Conservation (phyloP, 2,888 invertebrate species). For the Eupelmus urozonus region DNA sequence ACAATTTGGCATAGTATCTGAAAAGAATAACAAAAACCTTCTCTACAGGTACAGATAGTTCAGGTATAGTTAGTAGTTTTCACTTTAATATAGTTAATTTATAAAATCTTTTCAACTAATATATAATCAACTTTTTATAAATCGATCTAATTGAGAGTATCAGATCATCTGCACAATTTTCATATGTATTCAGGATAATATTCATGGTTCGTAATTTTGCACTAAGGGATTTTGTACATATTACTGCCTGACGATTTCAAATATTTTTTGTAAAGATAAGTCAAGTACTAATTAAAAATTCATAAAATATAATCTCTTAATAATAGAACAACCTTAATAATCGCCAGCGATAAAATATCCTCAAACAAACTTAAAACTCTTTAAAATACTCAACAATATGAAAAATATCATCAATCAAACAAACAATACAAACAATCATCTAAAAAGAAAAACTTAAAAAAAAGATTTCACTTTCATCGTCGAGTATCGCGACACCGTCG, state of each 20-base stretch:
- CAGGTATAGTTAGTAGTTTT: conserved; percentile 3
- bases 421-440: conserved; percentile 5
- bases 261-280: conserved; percentile 7
- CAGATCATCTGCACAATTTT: conserved; percentile 34
- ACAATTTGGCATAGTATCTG: neutral
- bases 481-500: neutral
- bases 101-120: conserved; percentile 52
- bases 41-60: conserved; percentile 12
- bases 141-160: conserved; percentile 32
- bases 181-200: conserved; percentile 69
- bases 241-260: conserved; percentile 33
- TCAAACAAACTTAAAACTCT: neutral
- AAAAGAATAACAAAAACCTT: conserved; percentile 24
- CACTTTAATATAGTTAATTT: conserved; percentile 22
- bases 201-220: conserved; percentile 68
- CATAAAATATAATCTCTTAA: too few relatives aligned
- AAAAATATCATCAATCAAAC: neutral
- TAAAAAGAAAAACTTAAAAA: conserved; percentile 1
- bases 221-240: conserved; percentile 69
- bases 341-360: too few relatives aligned
- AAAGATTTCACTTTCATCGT: neutral
- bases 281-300: neutral
- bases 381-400: neutral
- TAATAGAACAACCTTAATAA: too few relatives aligned
- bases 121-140: conserved; percentile 31